Evolutionary conservation across 2,888 invertebrate genomes (phyloP).

Genomic region (Lordiphosa andalusiaca): DNA sequence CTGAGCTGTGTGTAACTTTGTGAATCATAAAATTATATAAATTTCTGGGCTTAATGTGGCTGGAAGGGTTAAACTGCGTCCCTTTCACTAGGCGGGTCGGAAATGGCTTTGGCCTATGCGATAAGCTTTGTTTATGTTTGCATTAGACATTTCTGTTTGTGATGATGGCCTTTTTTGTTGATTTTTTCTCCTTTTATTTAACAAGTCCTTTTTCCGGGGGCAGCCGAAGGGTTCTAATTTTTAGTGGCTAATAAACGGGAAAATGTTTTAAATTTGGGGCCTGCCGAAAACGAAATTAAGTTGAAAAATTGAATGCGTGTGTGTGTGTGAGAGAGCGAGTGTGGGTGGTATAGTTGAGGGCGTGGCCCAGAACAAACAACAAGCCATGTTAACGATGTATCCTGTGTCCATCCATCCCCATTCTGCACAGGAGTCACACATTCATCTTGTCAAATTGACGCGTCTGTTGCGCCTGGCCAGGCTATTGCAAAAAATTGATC

Average conservation of each 20-base stretch:
- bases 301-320: constrained; percentile 11
- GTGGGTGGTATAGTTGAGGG: constrained; percentile 1
- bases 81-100: constrained; percentile 22
- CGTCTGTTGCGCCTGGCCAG: constrained; percentile 93
- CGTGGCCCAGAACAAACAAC: neutral
- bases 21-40: constrained; percentile 35
- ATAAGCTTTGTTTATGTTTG: constrained; percentile 65
- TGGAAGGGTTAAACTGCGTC: constrained; percentile 52
- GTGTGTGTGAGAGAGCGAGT: no score
- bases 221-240: constrained; percentile 22
- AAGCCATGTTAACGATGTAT: constrained; percentile 4
- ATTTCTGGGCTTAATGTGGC: constrained; percentile 24
- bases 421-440: constrained; percentile 86
- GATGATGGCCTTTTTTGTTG: constrained; percentile 9
- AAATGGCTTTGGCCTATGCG: constrained; percentile 9
- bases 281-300: constrained; percentile 31
- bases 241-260: constrained; percentile 27
- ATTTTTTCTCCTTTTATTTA: constrained; percentile 41
- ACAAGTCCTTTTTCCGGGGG: constrained; percentile 44
- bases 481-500: constrained; percentile 96
- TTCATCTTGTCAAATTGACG: constrained; percentile 96
- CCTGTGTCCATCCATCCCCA: constrained; percentile 3
- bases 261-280: constrained; percentile 16
- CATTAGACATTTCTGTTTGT: constrained; percentile 37
- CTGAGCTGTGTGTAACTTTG: no score